These are phyloP conservation scores for Philotrypesis tridentata DNA, from an alignment of 1,140 invertebrate species.

Conservation along the genomic window DNA sequence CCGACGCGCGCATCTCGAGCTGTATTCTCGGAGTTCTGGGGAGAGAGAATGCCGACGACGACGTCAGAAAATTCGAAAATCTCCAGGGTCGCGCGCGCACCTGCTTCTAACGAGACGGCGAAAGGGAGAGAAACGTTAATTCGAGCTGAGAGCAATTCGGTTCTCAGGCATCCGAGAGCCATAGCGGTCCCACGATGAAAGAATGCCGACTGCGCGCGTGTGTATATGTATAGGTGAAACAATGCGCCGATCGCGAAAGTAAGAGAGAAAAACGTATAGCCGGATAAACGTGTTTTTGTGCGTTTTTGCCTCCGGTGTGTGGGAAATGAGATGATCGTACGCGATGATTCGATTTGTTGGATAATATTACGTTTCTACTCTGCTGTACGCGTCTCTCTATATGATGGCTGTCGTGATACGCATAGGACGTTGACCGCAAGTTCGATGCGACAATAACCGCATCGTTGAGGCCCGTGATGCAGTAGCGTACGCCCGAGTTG, in stretches of 20 bases:
- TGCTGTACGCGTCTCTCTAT: no score
- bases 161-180: background rate
- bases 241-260: background rate
- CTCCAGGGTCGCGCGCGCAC: background rate
- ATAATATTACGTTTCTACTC: no score
- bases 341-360: no score
- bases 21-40: background rate
- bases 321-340: background rate
- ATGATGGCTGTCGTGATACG: no score
- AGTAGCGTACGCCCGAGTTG: no score
- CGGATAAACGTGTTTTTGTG: background rate
- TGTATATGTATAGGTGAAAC: background rate
- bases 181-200: background rate
- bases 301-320: background rate
- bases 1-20: background rate
- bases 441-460: no score
- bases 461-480: no score
- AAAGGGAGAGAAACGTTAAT: background rate
- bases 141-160: background rate
- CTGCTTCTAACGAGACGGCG: constrained; percentile 12
- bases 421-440: no score
- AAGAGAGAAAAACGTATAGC: no score
- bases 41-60: background rate
- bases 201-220: background rate
- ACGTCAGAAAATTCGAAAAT: constrained; percentile 7